Base-by-base conservation (phyloP, 2,888 invertebrate genomes). In the Plagodis pulveraria region DNA sequence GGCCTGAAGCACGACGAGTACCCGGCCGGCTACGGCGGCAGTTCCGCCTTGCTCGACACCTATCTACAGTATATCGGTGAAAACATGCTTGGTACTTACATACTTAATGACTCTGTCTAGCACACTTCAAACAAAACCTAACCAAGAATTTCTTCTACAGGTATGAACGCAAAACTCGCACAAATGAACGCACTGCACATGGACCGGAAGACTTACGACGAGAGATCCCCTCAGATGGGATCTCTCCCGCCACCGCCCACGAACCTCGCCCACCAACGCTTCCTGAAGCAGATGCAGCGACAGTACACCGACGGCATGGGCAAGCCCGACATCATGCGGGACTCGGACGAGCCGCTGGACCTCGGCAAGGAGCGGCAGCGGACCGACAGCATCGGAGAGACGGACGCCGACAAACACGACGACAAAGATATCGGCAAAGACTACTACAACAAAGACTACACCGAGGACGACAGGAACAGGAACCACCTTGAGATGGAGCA, bases 21-120 rank as follows among this genome's bases (percentile, higher is more conserved):
- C 78, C 95, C 95, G 41, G 95, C 95, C 9, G 94, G 95, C 6
- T 94, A 96, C 62, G 94, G 96, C 34, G 94, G 96, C 52, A 95
- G 96, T 46, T 96, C 96, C 5, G 96, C 97, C 4, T 94, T 98
- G 57, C 89, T 98, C 63, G 97, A 98, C 84, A 97, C 97, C 10
- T 98, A 98, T 82, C 93, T 98, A 63, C 97, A 98, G 83, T 96
- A 97, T 76, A 97, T 98, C 76, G 96, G 97, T 2, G 97, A 97
- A 82, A 97, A 96, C 78, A 95, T 96, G 51, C 95, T 95, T 63
- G 94, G 96, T 90, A 81, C 93, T 90, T 77, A 55, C 22, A 33
- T 49, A 36, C 49, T 9, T 48, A 38, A 47, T 22, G 50, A 36
- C 6, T 38, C 9, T 9, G 12, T 38, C 33, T 5, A 6, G 5